A percentile compares a stretch with the other conserved stretches of the same genome.
These are phyloP conservation scores for Ichneumoninae sp. DNA, from an alignment of 2,888 invertebrate genomes.

Conservation along the genomic window DNA sequence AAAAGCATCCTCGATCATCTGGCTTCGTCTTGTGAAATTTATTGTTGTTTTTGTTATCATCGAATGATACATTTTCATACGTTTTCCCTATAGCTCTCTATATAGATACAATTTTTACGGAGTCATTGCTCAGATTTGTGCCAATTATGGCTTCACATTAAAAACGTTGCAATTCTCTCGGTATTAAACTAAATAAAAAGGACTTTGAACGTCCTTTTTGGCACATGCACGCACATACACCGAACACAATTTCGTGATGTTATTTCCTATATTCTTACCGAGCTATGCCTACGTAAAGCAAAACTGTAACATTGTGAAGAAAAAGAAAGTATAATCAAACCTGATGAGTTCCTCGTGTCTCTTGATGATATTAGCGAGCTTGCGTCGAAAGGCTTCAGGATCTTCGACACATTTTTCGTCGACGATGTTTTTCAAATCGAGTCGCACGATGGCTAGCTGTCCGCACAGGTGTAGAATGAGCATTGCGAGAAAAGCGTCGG, in stretches of 20 bases:
- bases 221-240: too few species aligned
- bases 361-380: conserved; percentile 7
- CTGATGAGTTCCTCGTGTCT: conserved; percentile 64
- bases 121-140: too few species aligned
- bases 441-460: conserved; percentile 69
- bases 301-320: too few species aligned
- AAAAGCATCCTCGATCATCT: conserved; percentile 73
- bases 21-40: conserved; percentile 59
- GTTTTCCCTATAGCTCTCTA: background rate
- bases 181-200: too few species aligned
- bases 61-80: background rate
- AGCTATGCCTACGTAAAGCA: too few species aligned
- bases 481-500: conserved; percentile 73
- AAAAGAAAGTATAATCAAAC: conserved; percentile 29
- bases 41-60: background rate
- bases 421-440: conserved; percentile 58
- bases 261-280: too few species aligned
- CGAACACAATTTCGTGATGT: too few species aligned
- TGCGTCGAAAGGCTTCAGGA: background rate
- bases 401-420: conserved; percentile 21
- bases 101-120: background rate
- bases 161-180: too few species aligned
- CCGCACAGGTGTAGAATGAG: conserved; percentile 76
- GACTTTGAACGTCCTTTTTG: too few species aligned
- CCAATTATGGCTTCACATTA: too few species aligned